Evolutionary conservation across 2,888 invertebrate species (phyloP), one percentile per base, ranked within the genome.

Genomic region (Glyphotaelius pellucidus): DNA sequence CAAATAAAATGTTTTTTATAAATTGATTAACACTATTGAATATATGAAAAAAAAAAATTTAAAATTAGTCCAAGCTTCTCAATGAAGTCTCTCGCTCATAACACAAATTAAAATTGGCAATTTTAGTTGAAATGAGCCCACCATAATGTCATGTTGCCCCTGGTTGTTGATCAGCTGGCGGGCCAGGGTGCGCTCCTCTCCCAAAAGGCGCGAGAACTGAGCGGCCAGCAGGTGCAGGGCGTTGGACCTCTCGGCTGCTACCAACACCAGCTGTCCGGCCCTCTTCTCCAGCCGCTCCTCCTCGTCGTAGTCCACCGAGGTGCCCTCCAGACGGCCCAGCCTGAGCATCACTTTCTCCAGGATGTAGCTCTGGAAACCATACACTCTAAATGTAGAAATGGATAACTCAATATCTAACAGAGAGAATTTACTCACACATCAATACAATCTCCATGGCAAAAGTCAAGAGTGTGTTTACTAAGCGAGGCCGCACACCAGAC

Each of bases 151-250:
- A 19, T 88, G 88, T n/a, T 91, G 88, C 11, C 35, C 83, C 81
- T 47, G 87, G 80, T 80, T 80, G 31, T 38, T 25, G 81, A 81
- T 38, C 67, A 81, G 32, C 19, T 5, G 83, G 3, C 52, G 30
- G n/a, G 79, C 88, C 79, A 89, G 80, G 32, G 42, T n/a, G 11
- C 88, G 80, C 38, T 90, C 88, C 80, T 97, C 96, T 83, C 96
- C 96, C 94, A 97, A 96, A n/a, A 97, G 94, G 93, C 95, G 95
- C 19, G 95, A 94, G 38, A 97, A 95, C 94, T 97, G 97, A 0
- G 94, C 94, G 92, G 96, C 96, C 14, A 97, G 94, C 38, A 95
- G 94, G 91, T 31, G 89, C 42, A 90, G 89, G 31, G 91, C 90
- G 19, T 5, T 80, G 25, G 38, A 35, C 14, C 91, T 67, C 80